Conservation (phyloP, 2,888 invertebrate genomes). For the Pachycephus smyrnensis region DNA sequence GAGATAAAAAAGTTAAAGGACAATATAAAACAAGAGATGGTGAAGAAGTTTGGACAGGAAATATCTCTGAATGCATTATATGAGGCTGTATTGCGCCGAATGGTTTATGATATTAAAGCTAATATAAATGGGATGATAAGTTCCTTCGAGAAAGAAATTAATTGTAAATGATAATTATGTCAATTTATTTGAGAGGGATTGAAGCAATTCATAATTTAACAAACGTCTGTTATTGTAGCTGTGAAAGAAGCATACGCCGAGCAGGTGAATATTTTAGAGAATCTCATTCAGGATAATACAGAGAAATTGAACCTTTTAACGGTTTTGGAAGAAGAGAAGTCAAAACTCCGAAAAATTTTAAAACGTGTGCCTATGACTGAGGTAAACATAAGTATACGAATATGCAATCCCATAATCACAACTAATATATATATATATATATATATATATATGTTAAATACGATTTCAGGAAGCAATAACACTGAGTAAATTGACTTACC, state of each 20-base stretch:
- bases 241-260: slow-evolving; percentile 56
- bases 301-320: slow-evolving; percentile 70
- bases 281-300: slow-evolving; percentile 69
- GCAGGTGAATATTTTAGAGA: slow-evolving; percentile 64
- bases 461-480: slow-evolving; percentile 46
- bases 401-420: background rate
- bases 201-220: slow-evolving; percentile 4
- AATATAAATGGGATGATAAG: slow-evolving; percentile 67
- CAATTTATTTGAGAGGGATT: background rate
- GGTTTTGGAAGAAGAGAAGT: slow-evolving; percentile 70
- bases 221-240: slow-evolving; percentile 28
- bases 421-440: background rate
- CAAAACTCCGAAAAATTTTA: slow-evolving; percentile 66
- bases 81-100: slow-evolving; percentile 70
- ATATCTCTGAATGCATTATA: slow-evolving; percentile 71
- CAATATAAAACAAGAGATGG: slow-evolving; percentile 69
- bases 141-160: slow-evolving; percentile 67
- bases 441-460: background rate
- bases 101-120: slow-evolving; percentile 71
- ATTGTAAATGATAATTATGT: slow-evolving; percentile 46
- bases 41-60: slow-evolving; percentile 71
- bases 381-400: slow-evolving; percentile 31
- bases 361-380: slow-evolving; percentile 43
- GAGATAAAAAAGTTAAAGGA: slow-evolving; percentile 72
- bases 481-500: slow-evolving; percentile 53